Evolutionary conservation across 2,113 vertebrate genomes (phyloP).

Genomic region (Trachemys scripta): DNA sequence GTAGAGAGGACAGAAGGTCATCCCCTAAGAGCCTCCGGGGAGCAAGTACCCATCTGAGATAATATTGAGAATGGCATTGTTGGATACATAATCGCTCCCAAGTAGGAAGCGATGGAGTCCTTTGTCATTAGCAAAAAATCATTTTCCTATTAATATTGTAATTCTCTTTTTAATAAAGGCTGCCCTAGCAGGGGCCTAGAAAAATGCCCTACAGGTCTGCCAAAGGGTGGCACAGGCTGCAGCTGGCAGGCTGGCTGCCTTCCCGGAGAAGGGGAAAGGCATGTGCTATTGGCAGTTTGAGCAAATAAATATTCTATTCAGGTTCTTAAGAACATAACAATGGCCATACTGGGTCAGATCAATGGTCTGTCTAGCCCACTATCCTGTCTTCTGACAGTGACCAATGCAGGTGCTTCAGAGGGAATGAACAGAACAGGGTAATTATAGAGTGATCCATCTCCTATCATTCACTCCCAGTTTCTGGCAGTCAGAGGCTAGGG

Average conservation of each 20-base stretch:
- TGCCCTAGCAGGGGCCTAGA: neutral
- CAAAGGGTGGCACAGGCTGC: neutral
- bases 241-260: constrained; percentile 63
- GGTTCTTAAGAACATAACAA: neutral
- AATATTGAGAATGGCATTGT: constrained; percentile 63
- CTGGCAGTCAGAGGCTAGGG: neutral
- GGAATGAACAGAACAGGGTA: neutral
- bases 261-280: constrained; percentile 37
- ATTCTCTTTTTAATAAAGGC: constrained; percentile 71
- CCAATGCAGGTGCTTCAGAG: neutral
- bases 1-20: constrained; percentile 53
- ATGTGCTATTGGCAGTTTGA: neutral
- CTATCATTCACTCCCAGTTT: neutral
- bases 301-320: constrained; percentile 34
- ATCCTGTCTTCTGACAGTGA: neutral
- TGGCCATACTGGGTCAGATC: neutral
- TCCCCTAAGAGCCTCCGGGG: constrained; percentile 36
- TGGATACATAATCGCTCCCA: constrained; percentile 55
- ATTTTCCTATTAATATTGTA: constrained; percentile 79
- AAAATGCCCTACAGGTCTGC: constrained; percentile 34
- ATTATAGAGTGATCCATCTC: neutral
- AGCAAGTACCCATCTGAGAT: constrained; percentile 56
- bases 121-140: constrained; percentile 75
- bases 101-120: constrained; percentile 52
- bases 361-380: neutral